Percentiles rank a stretch among this genome's conserved stretches.
Conservation (phyloP, 2,888 invertebrate species). For the Entomobrya proxima region DNA sequence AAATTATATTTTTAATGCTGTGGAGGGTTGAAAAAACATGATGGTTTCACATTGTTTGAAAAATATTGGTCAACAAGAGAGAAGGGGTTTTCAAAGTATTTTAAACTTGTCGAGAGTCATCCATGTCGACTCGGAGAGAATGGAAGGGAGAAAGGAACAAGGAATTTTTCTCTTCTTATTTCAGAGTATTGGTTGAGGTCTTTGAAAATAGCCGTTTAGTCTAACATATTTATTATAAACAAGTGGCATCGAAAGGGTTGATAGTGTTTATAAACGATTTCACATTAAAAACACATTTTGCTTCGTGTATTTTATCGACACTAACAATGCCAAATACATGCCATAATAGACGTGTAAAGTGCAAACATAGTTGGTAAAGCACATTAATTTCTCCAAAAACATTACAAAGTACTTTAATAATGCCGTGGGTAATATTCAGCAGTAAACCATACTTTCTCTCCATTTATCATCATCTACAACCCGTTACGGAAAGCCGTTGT, state of each 20-base stretch:
- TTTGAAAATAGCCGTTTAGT: background rate
- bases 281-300: background rate
- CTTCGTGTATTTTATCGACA: background rate
- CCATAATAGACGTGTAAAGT: background rate
- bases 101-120: conserved; percentile 54
- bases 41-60: conserved; percentile 38
- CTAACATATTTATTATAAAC: background rate
- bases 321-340: background rate
- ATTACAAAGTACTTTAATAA: conserved; percentile 20
- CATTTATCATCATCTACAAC: conserved; percentile 46
- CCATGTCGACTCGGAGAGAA: background rate
- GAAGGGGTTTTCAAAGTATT: conserved; percentile 18
- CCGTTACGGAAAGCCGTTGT: background rate
- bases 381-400: background rate
- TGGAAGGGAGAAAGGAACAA: background rate
- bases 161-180: background rate
- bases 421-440: conserved; percentile 35
- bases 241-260: conserved; percentile 12
- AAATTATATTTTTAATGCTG: conserved; percentile 35
- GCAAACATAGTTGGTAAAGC: background rate
- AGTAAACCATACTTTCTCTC: conserved; percentile 52
- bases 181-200: background rate
- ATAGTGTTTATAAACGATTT: conserved; percentile 7
- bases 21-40: conserved; percentile 51
- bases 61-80: conserved; percentile 63